Evolutionary conservation across 1,140 invertebrate genomes (phyloP), one percentile per base, ranked within the genome.

Genomic region (Heliconius himera): DNA sequence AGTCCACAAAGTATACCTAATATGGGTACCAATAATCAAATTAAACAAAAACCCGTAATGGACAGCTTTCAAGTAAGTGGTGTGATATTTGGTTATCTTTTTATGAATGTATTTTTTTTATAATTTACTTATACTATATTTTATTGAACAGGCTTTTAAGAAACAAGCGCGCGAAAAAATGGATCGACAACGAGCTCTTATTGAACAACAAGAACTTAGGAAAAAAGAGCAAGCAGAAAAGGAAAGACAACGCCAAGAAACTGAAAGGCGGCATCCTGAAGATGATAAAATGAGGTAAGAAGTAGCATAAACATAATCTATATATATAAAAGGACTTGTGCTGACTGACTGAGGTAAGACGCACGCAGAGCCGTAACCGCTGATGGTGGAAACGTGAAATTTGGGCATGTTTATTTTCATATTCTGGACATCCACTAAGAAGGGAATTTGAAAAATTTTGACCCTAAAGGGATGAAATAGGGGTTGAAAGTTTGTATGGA

Each of bases 121-220:
- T 9, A 56, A 22, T 26, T 29, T 26, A 66, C 54, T 60, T 66
- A 66, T 3, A 4, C 22, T 66, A 16, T 74, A 84, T 95, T 96
- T 81, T 97, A 26, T 13, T 66, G 4, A 97, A 86, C 95, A 98
- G 94, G 97, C 97, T 82, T 99, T 99, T 92, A 98, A 98, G 90
- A 99, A 99, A 90, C 97, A 99, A 95, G 98, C 98, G 11, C 98
- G 98, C 93, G 98, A 99, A 94, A 99, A 99, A 91, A 97, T 97
- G 79, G 98, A 99, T 94, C 96, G 98, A 92, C 97, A 98, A 95
- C 96, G 97, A 89, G 96, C 97, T 76, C 93, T 98, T 4, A 94
- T 97, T 77, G 98, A 98, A 91, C 97, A 97, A 85, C 97, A 98
- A 88, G 97, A 98, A 87, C 93, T 97, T 87, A 95, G 97, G 49